Evolutionary conservation across 2,797 vertebrate species (phyloP).

Genomic region (Gobionotothen gibberifrons): DNA sequence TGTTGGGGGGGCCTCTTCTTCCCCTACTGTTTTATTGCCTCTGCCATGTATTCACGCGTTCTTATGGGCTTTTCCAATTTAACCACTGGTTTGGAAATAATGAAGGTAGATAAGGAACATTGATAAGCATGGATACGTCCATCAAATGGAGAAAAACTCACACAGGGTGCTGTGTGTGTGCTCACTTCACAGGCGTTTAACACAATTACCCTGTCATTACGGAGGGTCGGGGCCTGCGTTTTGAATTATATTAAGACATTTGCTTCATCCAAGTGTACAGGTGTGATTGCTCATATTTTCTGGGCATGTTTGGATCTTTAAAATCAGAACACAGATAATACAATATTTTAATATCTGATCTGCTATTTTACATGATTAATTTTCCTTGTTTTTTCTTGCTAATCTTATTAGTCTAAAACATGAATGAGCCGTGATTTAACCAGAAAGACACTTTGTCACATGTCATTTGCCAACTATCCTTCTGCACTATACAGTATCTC

Average conservation of each 20-base stretch:
- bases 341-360: neutral
- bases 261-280: conserved; percentile 28
- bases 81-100: conserved; percentile 83
- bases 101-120: conserved; percentile 79
- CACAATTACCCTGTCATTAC: conserved; percentile 62
- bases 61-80: conserved; percentile 85
- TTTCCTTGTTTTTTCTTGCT: neutral
- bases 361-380: neutral
- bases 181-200: conserved; percentile 75
- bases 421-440: neutral
- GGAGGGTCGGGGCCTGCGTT: conserved; percentile 26
- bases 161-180: conserved; percentile 53
- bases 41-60: conserved; percentile 81
- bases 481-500: conserved; percentile 3
- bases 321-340: neutral
- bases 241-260: conserved; percentile 53
- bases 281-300: conserved; percentile 2
- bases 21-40: conserved; percentile 80
- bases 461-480: conserved; percentile 1
- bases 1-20: conserved; percentile 40
- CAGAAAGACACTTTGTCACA: conserved; percentile 1
- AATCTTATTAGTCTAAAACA: neutral
- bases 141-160: conserved; percentile 80
- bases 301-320: neutral
- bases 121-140: conserved; percentile 82